A percentile compares a stretch with the other conserved stretches of the same genome.
phyloP scores from a whole-genome alignment of 2,888 invertebrate species.

The Oegoconia quadripuncta region DNA sequence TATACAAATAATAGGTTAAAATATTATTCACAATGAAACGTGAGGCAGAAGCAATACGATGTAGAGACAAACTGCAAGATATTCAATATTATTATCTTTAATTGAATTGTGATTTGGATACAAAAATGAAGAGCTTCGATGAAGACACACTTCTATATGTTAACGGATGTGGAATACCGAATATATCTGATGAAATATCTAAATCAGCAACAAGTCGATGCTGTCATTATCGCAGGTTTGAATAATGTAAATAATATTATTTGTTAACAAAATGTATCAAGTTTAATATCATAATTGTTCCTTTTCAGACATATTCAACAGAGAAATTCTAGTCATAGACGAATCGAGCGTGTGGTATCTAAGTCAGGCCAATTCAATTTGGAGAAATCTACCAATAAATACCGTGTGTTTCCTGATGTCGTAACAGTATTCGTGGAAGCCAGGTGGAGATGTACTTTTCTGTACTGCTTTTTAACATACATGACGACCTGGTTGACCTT shows the following conservation, averaged over 20 bases:
- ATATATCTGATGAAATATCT: background rate
- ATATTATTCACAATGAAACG: background rate
- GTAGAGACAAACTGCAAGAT: too few species aligned
- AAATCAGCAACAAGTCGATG: background rate
- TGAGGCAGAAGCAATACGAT: background rate
- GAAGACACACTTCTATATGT: slow-evolving; percentile 1
- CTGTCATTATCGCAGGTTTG: slow-evolving; percentile 8
- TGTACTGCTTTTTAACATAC: slow-evolving; percentile 91
- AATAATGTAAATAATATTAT: too few species aligned
- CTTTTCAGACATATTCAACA: slow-evolving; percentile 31
- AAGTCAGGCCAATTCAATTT: slow-evolving; percentile 94
- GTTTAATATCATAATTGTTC: too few species aligned
- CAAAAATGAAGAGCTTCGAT: slow-evolving; percentile 3
- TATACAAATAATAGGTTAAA: slow-evolving; percentile 4
- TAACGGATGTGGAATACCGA: slow-evolving; percentile 1
- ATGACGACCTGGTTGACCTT: slow-evolving; percentile 92
- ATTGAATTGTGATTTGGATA: too few species aligned
- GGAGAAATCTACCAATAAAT: slow-evolving; percentile 83
- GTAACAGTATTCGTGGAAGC: slow-evolving; percentile 90
- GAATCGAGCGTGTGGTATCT: slow-evolving; percentile 81
- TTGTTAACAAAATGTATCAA: too few species aligned
- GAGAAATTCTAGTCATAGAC: slow-evolving; percentile 30
- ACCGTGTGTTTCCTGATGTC: slow-evolving; percentile 84
- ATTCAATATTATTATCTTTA: too few species aligned
- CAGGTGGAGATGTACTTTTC: slow-evolving; percentile 93